Evolutionary conservation across 2,888 invertebrate species (phyloP).

Genomic region (Rhagium mordax): DNA sequence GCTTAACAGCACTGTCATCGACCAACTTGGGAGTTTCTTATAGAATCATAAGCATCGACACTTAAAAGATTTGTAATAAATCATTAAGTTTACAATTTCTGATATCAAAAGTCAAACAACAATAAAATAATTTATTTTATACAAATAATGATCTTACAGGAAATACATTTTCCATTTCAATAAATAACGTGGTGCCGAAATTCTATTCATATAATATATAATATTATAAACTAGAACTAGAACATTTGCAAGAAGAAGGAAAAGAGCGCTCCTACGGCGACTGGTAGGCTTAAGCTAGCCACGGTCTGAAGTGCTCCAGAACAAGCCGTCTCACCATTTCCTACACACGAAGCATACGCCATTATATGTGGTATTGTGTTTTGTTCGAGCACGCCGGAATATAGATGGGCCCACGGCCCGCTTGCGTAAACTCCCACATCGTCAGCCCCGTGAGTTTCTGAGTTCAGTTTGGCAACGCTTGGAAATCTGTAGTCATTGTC

Average conservation of each 20-base stretch:
- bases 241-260: too few relatives aligned
- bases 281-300: not conserved
- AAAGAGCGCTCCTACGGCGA: not conserved
- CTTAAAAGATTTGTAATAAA: too few relatives aligned
- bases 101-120: not conserved
- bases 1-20: too few relatives aligned
- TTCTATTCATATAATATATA: not conserved
- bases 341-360: constrained; percentile 82
- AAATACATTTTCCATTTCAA: not conserved
- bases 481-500: constrained; percentile 73
- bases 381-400: constrained; percentile 86
- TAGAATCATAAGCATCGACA: too few relatives aligned
- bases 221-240: not conserved
- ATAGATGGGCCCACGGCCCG: constrained; percentile 87
- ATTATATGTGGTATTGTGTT: constrained; percentile 84
- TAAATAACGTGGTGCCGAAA: not conserved
- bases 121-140: not conserved
- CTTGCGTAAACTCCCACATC: constrained; percentile 85
- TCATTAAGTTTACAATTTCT: too few relatives aligned
- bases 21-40: too few relatives aligned
- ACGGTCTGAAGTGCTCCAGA: not conserved
- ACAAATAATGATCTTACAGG: not conserved
- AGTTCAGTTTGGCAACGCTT: constrained; percentile 69
- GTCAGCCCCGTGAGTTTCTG: constrained; percentile 86
- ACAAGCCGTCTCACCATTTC: constrained; percentile 66